Evolutionary conservation across 2,888 invertebrate species (phyloP).

Genomic region (Caenorhabditis panamensis): DNA sequence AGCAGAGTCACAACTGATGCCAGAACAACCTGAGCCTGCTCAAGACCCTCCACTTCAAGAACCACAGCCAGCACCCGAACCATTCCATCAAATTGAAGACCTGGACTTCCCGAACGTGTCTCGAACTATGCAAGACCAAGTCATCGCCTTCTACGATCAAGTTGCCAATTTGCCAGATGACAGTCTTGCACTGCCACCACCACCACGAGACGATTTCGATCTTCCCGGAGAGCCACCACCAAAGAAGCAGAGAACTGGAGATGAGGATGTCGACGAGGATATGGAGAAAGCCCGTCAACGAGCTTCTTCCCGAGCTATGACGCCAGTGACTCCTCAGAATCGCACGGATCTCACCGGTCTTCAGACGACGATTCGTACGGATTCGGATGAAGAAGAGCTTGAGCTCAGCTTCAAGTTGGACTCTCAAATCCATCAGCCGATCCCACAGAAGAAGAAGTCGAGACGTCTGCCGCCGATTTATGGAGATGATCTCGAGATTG

Average conservation of each 20-base stretch:
- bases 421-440: conserved; percentile 1
- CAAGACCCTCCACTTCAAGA: neutral
- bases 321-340: conserved; percentile 26
- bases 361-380: neutral
- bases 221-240: conserved; percentile 6
- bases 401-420: neutral
- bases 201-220: neutral
- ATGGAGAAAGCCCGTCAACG: conserved; percentile 23
- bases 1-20: neutral
- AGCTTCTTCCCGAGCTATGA: conserved; percentile 29
- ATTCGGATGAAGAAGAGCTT: neutral
- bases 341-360: conserved; percentile 23
- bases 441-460: neutral
- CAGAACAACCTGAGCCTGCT: neutral
- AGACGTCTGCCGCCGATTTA: neutral
- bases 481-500: conserved; percentile 32
- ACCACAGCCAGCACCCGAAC: neutral
- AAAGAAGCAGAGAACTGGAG: neutral
- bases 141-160: neutral
- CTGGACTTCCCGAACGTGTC: conserved; percentile 16
- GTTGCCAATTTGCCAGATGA: neutral
- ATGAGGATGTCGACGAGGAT: neutral
- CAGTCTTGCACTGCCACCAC: conserved; percentile 8
- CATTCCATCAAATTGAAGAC: conserved; percentile 1
- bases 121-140: neutral